Evolutionary conservation across 2,888 invertebrate species (phyloP).

Genomic region (Sminthurides aquaticus): DNA sequence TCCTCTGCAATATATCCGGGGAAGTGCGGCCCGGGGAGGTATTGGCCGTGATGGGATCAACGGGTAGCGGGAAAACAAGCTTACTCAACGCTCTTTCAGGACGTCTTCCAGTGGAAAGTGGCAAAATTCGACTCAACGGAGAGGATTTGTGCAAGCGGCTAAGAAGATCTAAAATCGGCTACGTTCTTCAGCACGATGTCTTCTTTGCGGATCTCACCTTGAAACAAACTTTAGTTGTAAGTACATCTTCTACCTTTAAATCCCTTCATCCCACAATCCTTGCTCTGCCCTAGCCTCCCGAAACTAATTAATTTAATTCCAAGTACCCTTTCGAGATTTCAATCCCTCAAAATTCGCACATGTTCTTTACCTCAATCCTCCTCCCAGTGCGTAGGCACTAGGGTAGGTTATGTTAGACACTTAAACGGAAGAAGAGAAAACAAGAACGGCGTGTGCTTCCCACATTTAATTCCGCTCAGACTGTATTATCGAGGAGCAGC

Average conservation of each 20-base stretch:
- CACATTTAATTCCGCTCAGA: too few species aligned
- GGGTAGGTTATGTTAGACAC: too few species aligned
- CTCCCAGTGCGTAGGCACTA: too few species aligned
- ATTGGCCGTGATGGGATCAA: constrained; percentile 73
- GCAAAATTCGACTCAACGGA: constrained; percentile 60
- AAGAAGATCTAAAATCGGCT: constrained; percentile 64
- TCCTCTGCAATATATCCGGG: constrained; percentile 65
- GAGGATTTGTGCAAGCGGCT: constrained; percentile 60
- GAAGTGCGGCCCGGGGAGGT: constrained; percentile 68
- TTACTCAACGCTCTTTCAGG: constrained; percentile 68
- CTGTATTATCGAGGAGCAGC: too few species aligned
- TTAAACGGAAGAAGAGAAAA: too few species aligned
- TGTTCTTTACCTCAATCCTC: too few species aligned
- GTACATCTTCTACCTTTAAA: constrained; percentile 30
- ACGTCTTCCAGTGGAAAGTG: constrained; percentile 57
- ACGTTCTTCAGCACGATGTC: constrained; percentile 73
- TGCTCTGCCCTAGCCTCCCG: too few species aligned
- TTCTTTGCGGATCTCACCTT: constrained; percentile 72
- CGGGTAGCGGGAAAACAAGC: constrained; percentile 72
- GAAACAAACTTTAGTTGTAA: constrained; percentile 64
- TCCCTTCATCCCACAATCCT: too few species aligned
- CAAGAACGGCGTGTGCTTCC: too few species aligned
- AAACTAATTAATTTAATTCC: too few species aligned
- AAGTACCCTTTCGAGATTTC: too few species aligned
- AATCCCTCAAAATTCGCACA: too few species aligned